Evolutionary conservation across 2,888 invertebrate genomes (phyloP).

Genomic region (Drosophila peninsularis): DNA sequence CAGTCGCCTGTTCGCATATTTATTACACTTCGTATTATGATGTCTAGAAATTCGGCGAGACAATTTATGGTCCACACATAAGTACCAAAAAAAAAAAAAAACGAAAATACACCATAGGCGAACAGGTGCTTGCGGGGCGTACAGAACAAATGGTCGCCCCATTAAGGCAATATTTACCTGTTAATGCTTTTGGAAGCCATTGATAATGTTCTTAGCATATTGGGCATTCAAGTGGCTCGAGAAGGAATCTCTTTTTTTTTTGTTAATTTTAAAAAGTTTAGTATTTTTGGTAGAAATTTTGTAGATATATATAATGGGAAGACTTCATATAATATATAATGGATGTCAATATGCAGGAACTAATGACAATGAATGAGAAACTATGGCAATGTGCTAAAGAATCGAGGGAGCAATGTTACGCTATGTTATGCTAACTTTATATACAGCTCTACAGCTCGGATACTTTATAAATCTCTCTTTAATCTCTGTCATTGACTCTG

Average conservation of each 20-base stretch:
- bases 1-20: conserved; percentile 62
- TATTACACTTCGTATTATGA: conserved; percentile 76
- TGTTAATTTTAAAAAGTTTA: not conserved
- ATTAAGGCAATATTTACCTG: conserved; percentile 55
- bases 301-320: not conserved
- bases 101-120: not conserved
- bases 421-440: too few species aligned
- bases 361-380: too few species aligned
- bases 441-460: too few species aligned
- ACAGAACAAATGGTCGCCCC: conserved; percentile 42
- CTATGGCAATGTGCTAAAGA: too few species aligned
- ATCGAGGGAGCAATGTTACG: too few species aligned
- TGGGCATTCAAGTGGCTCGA: not conserved
- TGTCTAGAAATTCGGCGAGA: conserved; percentile 68
- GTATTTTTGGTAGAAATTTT: not conserved
- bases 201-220: conserved; percentile 27
- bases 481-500: too few species aligned
- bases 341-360: not conserved
- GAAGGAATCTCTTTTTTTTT: not conserved
- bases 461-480: too few species aligned
- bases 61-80: conserved; percentile 66
- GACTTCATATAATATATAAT: not conserved
- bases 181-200: conserved; percentile 35
- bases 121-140: not conserved
- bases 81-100: conserved; percentile 20